Base-by-base conservation (phyloP, 2,113 vertebrate species). In the Odocoileus virginianus region DNA sequence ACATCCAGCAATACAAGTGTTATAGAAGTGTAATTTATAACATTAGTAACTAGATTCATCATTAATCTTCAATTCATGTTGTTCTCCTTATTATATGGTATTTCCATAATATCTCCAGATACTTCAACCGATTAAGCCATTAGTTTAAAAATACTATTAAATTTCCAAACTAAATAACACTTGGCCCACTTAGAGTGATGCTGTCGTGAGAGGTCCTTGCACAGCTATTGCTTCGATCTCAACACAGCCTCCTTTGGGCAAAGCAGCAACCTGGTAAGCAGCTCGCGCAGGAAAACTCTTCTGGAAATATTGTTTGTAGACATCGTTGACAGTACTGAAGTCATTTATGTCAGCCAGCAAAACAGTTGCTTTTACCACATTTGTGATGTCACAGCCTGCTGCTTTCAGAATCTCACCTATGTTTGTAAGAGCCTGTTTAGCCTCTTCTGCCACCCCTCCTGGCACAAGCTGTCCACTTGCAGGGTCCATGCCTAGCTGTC, bases 201-300 rank as follows among this genome's bases (percentile, higher is more conserved):
- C 82, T 36, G 83, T 52, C 3, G 58, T 52, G 47, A 97, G 47
- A n/a, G 98, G 97, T 40, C 98, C 98, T 45, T 84, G 83, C 28
- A 98, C 50, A 23, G 97, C 97, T 7, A 98, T 4, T 17, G 97
- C 98, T 97, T 98, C 98, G 0, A 98, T 98, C 91, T 98, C 98
- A 30, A 98, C 45, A 11, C 64, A 96, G 40, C 74, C 84, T 71
- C 97, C 98, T 45, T 45, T 45, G 43, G 43, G 43, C 43, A 45
- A 45, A 45, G 43, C 43, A 45, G 43, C 43, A 45, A 45, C 43
- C 43, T 45, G 43, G 43, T 45, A 45, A 6, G 43, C 43, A 45
- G 43, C 43, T 45, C 6, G 43, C 7, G 43, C 43, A 45, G 43
- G 7, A 45, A 45, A 45, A 45, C 43, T 45, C 43, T 6, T 45